Evolutionary conservation across 1,140 invertebrate species (phyloP).

Genomic region (Trichomalopsis sarcophagae): DNA sequence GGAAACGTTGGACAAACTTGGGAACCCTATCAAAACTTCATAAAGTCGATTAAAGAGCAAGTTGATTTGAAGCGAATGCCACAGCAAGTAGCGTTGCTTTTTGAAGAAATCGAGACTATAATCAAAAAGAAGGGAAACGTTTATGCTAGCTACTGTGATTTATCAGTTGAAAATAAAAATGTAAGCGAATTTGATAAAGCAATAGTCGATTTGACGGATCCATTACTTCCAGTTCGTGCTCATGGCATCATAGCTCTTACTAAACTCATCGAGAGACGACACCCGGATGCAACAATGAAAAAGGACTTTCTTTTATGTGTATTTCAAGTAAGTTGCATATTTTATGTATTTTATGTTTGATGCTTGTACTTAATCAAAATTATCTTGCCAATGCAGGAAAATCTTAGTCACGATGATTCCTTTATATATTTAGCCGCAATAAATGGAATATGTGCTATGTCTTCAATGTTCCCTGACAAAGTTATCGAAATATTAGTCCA

Average conservation of each 20-base stretch:
- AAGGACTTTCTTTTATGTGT: conserved; percentile 82
- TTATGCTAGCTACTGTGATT: conserved; percentile 59
- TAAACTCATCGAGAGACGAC: conserved; percentile 81
- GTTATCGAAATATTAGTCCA: conserved; percentile 81
- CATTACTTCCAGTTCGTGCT: conserved; percentile 85
- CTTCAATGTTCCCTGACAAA: conserved; percentile 79
- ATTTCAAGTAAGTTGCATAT: conserved; percentile 77
- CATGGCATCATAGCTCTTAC: conserved; percentile 86
- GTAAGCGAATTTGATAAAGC: conserved; percentile 78
- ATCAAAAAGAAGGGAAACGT: conserved; percentile 73
- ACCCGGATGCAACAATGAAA: conserved; percentile 79
- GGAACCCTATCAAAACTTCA: conserved; percentile 71
- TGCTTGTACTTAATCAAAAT: conserved; percentile 51
- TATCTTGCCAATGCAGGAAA: conserved; percentile 76
- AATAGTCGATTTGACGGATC: conserved; percentile 81
- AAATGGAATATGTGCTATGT: conserved; percentile 83
- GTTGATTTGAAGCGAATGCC: conserved; percentile 55
- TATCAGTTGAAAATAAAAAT: conserved; percentile 60
- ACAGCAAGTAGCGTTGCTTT: conserved; percentile 59
- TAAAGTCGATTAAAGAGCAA: conserved; percentile 69
- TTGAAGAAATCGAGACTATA: conserved; percentile 68
- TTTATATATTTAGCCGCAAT: conserved; percentile 89
- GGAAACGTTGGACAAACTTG: conserved; percentile 62
- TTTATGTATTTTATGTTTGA: conserved; percentile 5
- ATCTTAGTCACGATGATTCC: conserved; percentile 86